These are phyloP conservation scores for Aphelenchoides fujianensis DNA, from an alignment of 1,140 invertebrate species.

Conservation along the genomic window DNA sequence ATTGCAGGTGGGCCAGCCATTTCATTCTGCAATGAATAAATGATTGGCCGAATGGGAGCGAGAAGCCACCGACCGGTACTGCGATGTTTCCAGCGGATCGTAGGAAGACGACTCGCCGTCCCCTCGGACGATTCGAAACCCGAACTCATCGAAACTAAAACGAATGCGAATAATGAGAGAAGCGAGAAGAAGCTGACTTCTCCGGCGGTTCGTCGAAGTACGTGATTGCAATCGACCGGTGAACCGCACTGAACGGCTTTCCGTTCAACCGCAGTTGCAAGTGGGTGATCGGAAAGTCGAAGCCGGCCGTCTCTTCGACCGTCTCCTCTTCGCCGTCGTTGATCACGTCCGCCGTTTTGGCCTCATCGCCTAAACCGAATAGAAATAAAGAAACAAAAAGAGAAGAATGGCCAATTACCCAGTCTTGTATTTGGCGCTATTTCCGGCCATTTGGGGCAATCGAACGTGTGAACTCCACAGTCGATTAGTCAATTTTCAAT, in stretches of 20 bases:
- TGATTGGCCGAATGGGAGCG: too few relatives aligned
- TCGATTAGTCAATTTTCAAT: too few relatives aligned
- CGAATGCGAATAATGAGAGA: conserved; percentile 6
- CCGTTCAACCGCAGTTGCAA: conserved; percentile 47
- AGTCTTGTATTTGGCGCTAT: conserved; percentile 7
- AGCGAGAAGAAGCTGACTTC: conserved; percentile 27
- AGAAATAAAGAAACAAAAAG: conserved; percentile 3
- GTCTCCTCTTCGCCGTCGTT: background rate
- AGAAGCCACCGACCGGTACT: conserved; percentile 31
- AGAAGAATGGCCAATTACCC: background rate
- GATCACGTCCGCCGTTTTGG: conserved; percentile 3
- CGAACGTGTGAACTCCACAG: too few relatives aligned
- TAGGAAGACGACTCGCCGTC: conserved; percentile 46
- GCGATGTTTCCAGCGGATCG: conserved; percentile 26
- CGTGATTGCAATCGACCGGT: conserved; percentile 37
- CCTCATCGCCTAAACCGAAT: conserved; percentile 18
- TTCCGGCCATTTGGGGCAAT: conserved; percentile 1
- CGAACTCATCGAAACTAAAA: conserved; percentile 88
- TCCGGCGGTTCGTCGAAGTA: conserved; percentile 54
- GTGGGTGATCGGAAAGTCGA: conserved; percentile 26
- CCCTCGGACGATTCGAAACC: conserved; percentile 91
- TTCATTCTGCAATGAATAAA: conserved; percentile 69
- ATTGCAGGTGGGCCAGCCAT: conserved; percentile 91
- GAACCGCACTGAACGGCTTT: conserved; percentile 51
- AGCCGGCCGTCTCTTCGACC: background rate